Conservation (phyloP, 2,888 invertebrate species). For the Linhomoeus sp. region DNA sequence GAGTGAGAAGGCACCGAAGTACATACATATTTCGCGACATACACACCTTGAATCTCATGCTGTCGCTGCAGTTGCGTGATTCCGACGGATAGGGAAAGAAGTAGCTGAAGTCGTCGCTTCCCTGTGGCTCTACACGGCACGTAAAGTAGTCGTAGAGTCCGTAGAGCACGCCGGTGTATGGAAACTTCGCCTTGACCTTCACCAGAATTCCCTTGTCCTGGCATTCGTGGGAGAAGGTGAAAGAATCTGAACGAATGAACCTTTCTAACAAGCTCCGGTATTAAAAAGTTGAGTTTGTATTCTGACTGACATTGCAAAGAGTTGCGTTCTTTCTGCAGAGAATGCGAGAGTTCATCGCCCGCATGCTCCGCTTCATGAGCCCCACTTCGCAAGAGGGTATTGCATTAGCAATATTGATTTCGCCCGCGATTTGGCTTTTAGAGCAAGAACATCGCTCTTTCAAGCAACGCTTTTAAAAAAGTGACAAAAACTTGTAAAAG, state of each 20-base stretch:
- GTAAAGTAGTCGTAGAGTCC: constrained; percentile 28
- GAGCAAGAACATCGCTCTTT: too few relatives aligned
- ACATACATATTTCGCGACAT: neutral
- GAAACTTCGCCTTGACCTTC: constrained; percentile 19
- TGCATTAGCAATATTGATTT: too few relatives aligned
- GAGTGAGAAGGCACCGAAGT: neutral
- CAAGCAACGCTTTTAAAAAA: too few relatives aligned
- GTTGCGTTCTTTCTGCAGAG: too few relatives aligned
- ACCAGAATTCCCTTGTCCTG: constrained; percentile 19
- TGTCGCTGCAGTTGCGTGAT: constrained; percentile 24
- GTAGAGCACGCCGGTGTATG: constrained; percentile 27
- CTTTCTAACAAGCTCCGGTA: too few relatives aligned
- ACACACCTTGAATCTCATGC: constrained; percentile 19
- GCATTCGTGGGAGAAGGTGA: constrained; percentile 21
- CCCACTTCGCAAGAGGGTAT: too few relatives aligned
- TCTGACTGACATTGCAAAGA: too few relatives aligned
- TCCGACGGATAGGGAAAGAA: constrained; percentile 23
- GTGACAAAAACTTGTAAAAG: too few relatives aligned
- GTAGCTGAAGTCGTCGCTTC: constrained; percentile 16
- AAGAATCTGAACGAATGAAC: constrained; percentile 14
- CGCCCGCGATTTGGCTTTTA: too few relatives aligned
- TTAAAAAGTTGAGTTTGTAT: too few relatives aligned
- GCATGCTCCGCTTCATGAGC: too few relatives aligned
- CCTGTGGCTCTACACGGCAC: constrained; percentile 23
- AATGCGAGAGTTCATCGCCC: too few relatives aligned